A percentile compares a stretch with the other conserved stretches of the same genome.
phyloP scores from a whole-genome alignment of 2,797 vertebrate species.

The Nannoperca obscura region DNA sequence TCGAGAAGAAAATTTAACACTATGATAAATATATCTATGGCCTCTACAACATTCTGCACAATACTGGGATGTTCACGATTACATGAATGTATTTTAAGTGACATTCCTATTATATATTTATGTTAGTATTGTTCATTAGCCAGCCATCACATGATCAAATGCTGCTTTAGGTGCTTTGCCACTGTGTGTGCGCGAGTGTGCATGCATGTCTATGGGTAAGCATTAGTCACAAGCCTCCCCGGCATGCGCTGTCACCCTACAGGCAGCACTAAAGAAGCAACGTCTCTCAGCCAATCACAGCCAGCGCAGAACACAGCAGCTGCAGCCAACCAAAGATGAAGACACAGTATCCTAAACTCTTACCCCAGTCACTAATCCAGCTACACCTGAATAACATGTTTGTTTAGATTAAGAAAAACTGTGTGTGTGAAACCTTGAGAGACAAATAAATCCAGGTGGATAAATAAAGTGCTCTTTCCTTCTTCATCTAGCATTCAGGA shows the following conservation, averaged over 20 bases:
- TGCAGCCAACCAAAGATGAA: slow-evolving; percentile 68
- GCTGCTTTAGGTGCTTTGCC: slow-evolving; percentile 34
- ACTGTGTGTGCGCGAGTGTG: slow-evolving; percentile 19
- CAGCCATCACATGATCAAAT: slow-evolving; percentile 41
- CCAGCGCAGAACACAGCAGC: slow-evolving; percentile 74
- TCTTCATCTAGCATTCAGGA: neutral
- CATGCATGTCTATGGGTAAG: slow-evolving; percentile 67
- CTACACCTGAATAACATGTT: neutral
- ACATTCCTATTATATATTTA: slow-evolving; percentile 11
- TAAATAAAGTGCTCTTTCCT: slow-evolving; percentile 1
- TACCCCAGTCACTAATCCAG: slow-evolving; percentile 24
- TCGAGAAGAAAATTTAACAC: neutral
- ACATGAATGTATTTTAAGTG: neutral
- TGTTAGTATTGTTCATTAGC: slow-evolving; percentile 43
- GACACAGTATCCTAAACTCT: slow-evolving; percentile 29
- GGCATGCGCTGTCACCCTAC: slow-evolving; percentile 60
- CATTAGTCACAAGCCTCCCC: slow-evolving; percentile 70
- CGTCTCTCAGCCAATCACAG: slow-evolving; percentile 71
- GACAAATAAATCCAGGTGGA: slow-evolving; percentile 5
- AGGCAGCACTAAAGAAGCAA: slow-evolving; percentile 65
- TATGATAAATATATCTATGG: neutral
- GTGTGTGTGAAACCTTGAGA: slow-evolving; percentile 17
- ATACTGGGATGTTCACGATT: slow-evolving; percentile 18
- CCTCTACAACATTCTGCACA: slow-evolving; percentile 12
- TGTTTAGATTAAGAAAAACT: neutral